These are phyloP conservation scores for Glomeris maerens DNA, from an alignment of 1,140 invertebrate genomes.

Conservation along the genomic window DNA sequence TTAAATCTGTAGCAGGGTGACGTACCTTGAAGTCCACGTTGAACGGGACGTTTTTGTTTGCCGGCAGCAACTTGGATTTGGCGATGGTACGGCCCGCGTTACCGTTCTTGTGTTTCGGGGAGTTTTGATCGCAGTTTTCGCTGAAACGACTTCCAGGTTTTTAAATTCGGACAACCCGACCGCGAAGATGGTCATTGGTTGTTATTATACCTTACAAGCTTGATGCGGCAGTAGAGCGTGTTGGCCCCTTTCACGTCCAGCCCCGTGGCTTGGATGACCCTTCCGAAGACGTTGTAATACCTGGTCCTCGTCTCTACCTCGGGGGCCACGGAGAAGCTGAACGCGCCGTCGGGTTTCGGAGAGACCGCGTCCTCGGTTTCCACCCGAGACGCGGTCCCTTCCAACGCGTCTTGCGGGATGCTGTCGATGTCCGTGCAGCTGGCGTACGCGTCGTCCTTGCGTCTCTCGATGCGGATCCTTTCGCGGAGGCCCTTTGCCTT, in stretches of 20 bases:
- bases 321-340: conserved; percentile 12
- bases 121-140: background rate
- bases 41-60: conserved; percentile 32
- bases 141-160: background rate
- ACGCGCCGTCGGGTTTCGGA: conserved; percentile 13
- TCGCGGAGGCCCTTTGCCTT: conserved; percentile 18
- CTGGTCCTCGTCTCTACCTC: conserved; percentile 18
- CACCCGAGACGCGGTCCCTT: conserved; percentile 10
- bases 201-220: conserved; percentile 25
- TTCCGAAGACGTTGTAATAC: conserved; percentile 31
- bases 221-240: conserved; percentile 30
- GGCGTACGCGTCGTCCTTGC: conserved; percentile 29
- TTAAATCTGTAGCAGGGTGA: background rate
- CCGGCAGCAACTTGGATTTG: conserved; percentile 30
- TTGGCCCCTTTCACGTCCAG: conserved; percentile 31
- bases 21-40: conserved; percentile 28
- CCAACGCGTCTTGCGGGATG: conserved; percentile 12
- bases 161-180: background rate
- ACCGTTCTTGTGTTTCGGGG: no score
- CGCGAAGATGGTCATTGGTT: background rate
- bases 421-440: conserved; percentile 31
- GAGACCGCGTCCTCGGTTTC: conserved; percentile 10
- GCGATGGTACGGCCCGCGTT: conserved; percentile 33
- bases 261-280: conserved; percentile 32
- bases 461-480: conserved; percentile 29